phyloP scores from a whole-genome alignment of 2,888 invertebrate species.

The Rhagonycha fulva region DNA sequence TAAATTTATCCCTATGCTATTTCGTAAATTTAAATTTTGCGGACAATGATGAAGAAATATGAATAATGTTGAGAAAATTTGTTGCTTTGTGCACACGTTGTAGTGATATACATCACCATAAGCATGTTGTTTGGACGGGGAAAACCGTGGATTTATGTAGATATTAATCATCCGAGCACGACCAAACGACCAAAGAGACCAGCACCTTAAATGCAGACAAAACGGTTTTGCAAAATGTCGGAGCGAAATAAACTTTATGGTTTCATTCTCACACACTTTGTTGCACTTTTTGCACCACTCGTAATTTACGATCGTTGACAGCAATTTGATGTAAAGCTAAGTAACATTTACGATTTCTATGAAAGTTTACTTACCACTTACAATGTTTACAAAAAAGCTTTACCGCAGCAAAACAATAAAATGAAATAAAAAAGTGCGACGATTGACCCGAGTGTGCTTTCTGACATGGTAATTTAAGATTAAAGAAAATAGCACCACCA shows the following conservation, averaged over 20 bases:
- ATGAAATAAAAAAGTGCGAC: not conserved
- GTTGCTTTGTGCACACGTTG: conserved; percentile 27
- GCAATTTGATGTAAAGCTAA: conserved; percentile 11
- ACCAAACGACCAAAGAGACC: conserved; percentile 16
- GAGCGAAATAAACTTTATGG: not conserved
- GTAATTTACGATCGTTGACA: conserved; percentile 22
- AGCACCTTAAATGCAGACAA: conserved; percentile 4
- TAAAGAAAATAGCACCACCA: not conserved
- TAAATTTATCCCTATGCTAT: not conserved
- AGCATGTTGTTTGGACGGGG: conserved; percentile 29
- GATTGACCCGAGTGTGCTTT: not conserved
- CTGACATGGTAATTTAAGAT: not conserved
- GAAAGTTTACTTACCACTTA: conserved; percentile 5
- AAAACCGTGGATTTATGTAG: conserved; percentile 28
- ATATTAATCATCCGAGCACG: conserved; percentile 27
- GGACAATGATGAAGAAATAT: conserved; percentile 17
- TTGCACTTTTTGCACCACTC: conserved; percentile 19
- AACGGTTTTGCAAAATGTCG: conserved; percentile 19
- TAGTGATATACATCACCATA: conserved; percentile 24
- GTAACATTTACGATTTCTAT: conserved; percentile 16
- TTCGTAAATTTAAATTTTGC: not conserved
- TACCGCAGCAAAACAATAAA: not conserved
- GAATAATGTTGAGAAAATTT: conserved; percentile 23
- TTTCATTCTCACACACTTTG: conserved; percentile 11
- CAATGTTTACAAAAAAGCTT: not conserved